Evolutionary conservation across 1,140 invertebrate genomes (phyloP).

Genomic region (Hestina assimilis): DNA sequence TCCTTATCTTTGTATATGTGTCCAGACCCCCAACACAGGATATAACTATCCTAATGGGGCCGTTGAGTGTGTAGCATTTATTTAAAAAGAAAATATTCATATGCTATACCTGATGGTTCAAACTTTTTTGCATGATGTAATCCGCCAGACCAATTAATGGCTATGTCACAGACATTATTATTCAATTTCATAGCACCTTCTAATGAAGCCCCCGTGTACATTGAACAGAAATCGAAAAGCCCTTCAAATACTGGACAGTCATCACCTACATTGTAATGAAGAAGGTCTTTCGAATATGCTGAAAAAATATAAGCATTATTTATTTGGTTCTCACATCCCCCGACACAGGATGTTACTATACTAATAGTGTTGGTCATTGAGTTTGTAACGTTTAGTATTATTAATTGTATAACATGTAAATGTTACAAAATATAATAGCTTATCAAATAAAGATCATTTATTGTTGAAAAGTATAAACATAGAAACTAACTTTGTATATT

Average conservation of each 20-base stretch:
- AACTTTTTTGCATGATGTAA: constrained; percentile 99
- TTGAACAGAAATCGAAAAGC: constrained; percentile 98
- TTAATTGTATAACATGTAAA: too few relatives aligned
- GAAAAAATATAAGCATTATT: constrained; percentile 30
- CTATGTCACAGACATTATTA: constrained; percentile 96
- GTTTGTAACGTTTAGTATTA: too few relatives aligned
- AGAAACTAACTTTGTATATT: constrained; percentile 89
- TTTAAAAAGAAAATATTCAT: background rate
- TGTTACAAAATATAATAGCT: too few relatives aligned
- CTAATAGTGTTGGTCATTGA: too few relatives aligned
- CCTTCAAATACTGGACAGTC: constrained; percentile 99
- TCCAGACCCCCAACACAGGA: too few relatives aligned
- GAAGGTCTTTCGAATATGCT: constrained; percentile 94
- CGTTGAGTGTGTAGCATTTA: too few relatives aligned
- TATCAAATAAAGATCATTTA: too few relatives aligned
- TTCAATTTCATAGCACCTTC: constrained; percentile 97
- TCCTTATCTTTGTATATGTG: too few relatives aligned
- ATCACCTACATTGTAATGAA: constrained; percentile 98
- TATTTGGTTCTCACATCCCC: too few relatives aligned
- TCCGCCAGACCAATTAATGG: constrained; percentile 99
- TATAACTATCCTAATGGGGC: too few relatives aligned
- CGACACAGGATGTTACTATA: too few relatives aligned
- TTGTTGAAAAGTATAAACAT: background rate
- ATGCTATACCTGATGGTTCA: constrained; percentile 88
- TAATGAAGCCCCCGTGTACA: constrained; percentile 97